phyloP scores from a whole-genome alignment of 2,113 vertebrate genomes.

The Pelvicachromis taeniatus region DNA sequence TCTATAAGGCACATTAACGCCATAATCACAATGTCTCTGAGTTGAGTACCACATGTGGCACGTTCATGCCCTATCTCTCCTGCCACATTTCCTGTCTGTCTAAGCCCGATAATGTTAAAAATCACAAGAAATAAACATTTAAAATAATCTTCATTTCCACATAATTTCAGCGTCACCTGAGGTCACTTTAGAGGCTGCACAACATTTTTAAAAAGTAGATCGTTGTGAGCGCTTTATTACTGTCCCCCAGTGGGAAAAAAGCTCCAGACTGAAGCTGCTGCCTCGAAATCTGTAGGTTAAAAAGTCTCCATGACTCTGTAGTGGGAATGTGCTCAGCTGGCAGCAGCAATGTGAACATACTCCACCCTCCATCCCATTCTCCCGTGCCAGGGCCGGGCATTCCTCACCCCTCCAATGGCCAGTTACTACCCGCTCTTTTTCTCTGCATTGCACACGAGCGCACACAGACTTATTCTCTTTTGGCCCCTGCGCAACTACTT shows the following conservation, averaged over 20 bases:
- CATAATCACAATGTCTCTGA: not conserved
- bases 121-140: not conserved
- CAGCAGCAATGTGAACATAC: conserved; percentile 54
- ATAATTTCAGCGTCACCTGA: not conserved
- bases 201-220: not conserved
- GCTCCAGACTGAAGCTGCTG: conserved; percentile 1
- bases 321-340: conserved; percentile 64
- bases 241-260: not conserved
- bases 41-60: not conserved
- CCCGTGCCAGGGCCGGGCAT: conserved; percentile 63
- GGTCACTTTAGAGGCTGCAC: not conserved
- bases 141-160: not conserved
- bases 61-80: not conserved
- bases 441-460: conserved; percentile 24
- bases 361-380: conserved; percentile 56
- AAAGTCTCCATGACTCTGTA: conserved; percentile 61
- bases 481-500: conserved; percentile 31
- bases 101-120: not conserved
- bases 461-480: conserved; percentile 22
- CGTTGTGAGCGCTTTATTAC: not conserved
- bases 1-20: not conserved
- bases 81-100: not conserved
- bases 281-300: conserved; percentile 53
- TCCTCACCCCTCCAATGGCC: conserved; percentile 61
- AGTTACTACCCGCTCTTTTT: conserved; percentile 40